Evolutionary conservation across 2,888 invertebrate species (phyloP), one percentile per base, ranked within the genome.

Genomic region (Eulithis testata): DNA sequence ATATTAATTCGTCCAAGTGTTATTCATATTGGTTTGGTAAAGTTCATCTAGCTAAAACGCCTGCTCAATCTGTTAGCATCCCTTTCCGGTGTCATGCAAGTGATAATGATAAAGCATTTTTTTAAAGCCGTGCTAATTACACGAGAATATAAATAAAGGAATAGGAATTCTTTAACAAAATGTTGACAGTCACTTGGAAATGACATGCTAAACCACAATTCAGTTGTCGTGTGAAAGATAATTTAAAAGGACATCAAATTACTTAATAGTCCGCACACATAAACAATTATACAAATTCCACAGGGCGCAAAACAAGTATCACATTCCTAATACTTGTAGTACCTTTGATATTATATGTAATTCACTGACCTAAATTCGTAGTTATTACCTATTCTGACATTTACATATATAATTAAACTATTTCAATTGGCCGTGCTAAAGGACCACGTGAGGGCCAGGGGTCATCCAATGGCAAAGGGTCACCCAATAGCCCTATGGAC

Each of bases 401-500:
- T 65, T 62, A 65, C 65, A 64, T 70, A 66, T 47, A 54, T 64
- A 68, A 66, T 73, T 66, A 59, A 72, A 68, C 72, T 67, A 70
- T 70, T 73, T 66, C 67, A 66, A 74, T 71, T 66, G 70, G 54
- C 53, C 55, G 43, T 68, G 60, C 69, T 66, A 58, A 66, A 66
- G 66, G 70, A 57, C 65, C 56, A 62, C 61, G 49, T 63, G 62
- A 44, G 58, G 44, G 49, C 14, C 47, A 8, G 47, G 6, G 45
- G 45, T 45, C 45, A 45, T 21, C 55, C 50, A 27, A 40, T 12
- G 73, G 74, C 72, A 71, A 76, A 72, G 71, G 77, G 76, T 77
- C 78, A 76, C 72, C 75, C 77, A 76, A 79, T 81, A 79, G 73
- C 72, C 79, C 73, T 67, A 80, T 75, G 73, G 73, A 53, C 82